These are phyloP conservation scores for Polyploca ridens DNA, from an alignment of 2,888 invertebrate species.

Conservation along the genomic window DNA sequence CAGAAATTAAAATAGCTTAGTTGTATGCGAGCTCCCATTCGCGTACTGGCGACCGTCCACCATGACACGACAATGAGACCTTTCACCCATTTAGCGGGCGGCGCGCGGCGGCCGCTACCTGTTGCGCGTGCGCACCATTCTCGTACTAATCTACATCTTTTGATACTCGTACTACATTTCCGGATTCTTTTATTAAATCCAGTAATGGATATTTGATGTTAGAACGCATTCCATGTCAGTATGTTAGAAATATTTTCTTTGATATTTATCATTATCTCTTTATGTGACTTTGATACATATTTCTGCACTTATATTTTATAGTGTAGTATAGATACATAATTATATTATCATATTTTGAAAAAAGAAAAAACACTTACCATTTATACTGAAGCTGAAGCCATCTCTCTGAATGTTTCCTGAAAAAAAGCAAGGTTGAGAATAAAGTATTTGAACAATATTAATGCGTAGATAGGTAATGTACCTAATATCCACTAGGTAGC, in stretches of 20 bases:
- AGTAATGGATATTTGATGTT: slow-evolving; percentile 11
- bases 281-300: neutral
- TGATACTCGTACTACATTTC: slow-evolving; percentile 21
- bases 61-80: slow-evolving; percentile 62
- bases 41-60: slow-evolving; percentile 11
- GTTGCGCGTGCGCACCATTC: slow-evolving; percentile 10
- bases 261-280: neutral
- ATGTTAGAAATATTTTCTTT: neutral
- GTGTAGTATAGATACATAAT: neutral
- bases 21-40: neutral
- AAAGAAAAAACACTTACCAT: slow-evolving; percentile 60
- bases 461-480: neutral
- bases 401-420: slow-evolving; percentile 68
- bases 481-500: too few species aligned
- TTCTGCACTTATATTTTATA: neutral
- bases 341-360: neutral
- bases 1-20: too few species aligned
- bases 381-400: slow-evolving; percentile 51
- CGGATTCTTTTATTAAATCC: slow-evolving; percentile 17
- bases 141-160: slow-evolving; percentile 20
- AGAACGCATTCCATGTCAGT: slow-evolving; percentile 13
- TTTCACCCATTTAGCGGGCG: slow-evolving; percentile 50
- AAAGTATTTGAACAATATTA: neutral
- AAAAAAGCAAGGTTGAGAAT: slow-evolving; percentile 37
- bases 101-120: slow-evolving; percentile 24